These are phyloP conservation scores for Nymphalis polychloros DNA, from an alignment of 2,888 invertebrate genomes.

Conservation along the genomic window DNA sequence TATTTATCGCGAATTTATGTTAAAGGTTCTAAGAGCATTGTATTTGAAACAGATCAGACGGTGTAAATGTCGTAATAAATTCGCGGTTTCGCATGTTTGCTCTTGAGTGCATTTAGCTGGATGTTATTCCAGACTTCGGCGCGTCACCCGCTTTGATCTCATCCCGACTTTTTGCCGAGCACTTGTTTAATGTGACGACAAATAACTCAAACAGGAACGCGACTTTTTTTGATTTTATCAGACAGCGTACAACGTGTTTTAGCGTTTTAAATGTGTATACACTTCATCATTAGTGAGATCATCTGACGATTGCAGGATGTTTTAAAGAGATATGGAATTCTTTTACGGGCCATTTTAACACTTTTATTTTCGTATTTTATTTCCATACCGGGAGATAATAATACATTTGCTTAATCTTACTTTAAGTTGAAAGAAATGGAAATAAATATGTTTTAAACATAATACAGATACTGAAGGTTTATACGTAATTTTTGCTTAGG, in stretches of 20 bases:
- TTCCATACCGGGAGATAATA: slow-evolving; percentile 19
- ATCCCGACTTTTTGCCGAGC: slow-evolving; percentile 71
- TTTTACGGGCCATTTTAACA: slow-evolving; percentile 30
- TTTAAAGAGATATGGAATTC: slow-evolving; percentile 35
- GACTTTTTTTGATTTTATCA: slow-evolving; percentile 73
- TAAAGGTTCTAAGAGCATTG: slow-evolving; percentile 38
- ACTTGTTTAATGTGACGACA: slow-evolving; percentile 79
- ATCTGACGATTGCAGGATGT: slow-evolving; percentile 49
- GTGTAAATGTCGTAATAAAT: slow-evolving; percentile 42
- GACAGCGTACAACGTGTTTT: slow-evolving; percentile 59
- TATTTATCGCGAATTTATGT: slow-evolving; percentile 28
- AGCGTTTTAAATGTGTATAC: slow-evolving; percentile 60
- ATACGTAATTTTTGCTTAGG: slow-evolving; percentile 13
- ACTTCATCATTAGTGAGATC: slow-evolving; percentile 76
- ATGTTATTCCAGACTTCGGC: slow-evolving; percentile 70
- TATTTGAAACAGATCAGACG: slow-evolving; percentile 40
- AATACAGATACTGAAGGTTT: background rate
- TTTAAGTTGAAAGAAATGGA: slow-evolving; percentile 19
- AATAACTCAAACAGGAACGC: slow-evolving; percentile 75
- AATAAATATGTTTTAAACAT: slow-evolving; percentile 13
- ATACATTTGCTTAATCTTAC: slow-evolving; percentile 13
- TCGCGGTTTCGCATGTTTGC: slow-evolving; percentile 44
- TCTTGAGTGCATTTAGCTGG: slow-evolving; percentile 58
- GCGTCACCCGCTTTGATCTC: slow-evolving; percentile 76
- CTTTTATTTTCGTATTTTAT: slow-evolving; percentile 26